Base-by-base conservation (phyloP, 1,140 invertebrate genomes). In the Rhagoletis pomonella region DNA sequence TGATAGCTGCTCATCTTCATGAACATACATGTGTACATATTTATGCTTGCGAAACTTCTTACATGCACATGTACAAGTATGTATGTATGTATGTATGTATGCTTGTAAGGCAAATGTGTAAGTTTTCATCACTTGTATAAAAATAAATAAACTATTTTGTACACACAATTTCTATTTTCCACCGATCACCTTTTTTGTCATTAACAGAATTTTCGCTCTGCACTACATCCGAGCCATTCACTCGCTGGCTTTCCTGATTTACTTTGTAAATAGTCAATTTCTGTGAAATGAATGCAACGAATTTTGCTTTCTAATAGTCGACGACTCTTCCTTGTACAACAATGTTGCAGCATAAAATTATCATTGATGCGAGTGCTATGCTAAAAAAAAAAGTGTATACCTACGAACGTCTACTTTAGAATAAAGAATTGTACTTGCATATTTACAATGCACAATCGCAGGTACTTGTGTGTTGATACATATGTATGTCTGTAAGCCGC, bases 181-280 rank as follows among this genome's bases (percentile, higher is more conserved):
- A 81, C 73, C 73, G 47, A 81, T 81, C 73, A 55, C 73, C 73
- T 55, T 81, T 81, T 55, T 81, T 81, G 73, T 81, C 73, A 81
- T 81, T 81, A 81, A 81, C 44, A 81, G 47, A 81, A 81, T 81
- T 81, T 81, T 55, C 73, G 73, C 73, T 81, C 47, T 81, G 73
- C 73, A 55, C 73, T 81, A 81, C 73, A 81, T 73, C 47, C 69
- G 44, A 50, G 44, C 14, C 69, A 47, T 81, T 81, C 67, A 73
- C 67, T 47, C 17, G 44, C 67, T 55, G 50, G 50, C 50, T 55
- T 73, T 73, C 29, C n/a, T 73, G 67, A 73, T 73, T 73, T 42
- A 73, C 42, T 65, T 65, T n/a, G 73, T 55, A 0, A n/a, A 12
- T 81, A n/a, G 19, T 29, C 29, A 29, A 29, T 81, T 55, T 81